These are phyloP conservation scores for Anaspis maculata DNA, from an alignment of 2,888 invertebrate species.

Conservation along the genomic window DNA sequence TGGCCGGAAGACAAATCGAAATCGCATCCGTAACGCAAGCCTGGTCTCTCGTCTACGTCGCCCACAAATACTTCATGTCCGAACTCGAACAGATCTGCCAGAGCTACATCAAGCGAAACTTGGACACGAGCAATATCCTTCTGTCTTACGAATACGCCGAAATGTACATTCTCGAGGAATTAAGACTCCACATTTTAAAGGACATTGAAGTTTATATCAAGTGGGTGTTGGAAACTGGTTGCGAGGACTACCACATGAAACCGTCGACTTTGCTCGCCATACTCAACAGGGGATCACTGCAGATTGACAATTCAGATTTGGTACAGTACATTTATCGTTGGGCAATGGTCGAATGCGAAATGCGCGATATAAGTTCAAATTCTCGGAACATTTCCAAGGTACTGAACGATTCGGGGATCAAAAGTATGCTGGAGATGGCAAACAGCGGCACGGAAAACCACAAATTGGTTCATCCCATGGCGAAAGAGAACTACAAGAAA, in stretches of 20 bases:
- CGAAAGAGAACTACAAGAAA: too few relatives aligned
- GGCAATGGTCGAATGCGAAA: conserved; percentile 42
- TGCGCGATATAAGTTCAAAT: conserved; percentile 18
- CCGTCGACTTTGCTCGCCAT: conserved; percentile 45
- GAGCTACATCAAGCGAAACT: conserved; percentile 46
- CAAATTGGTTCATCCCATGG: too few relatives aligned
- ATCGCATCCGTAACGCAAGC: conserved; percentile 51
- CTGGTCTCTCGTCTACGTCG: conserved; percentile 55
- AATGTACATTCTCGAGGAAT: conserved; percentile 50
- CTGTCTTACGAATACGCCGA: conserved; percentile 54
- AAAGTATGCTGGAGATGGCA: not conserved
- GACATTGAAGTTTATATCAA: too few relatives aligned
- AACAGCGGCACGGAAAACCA: too few relatives aligned
- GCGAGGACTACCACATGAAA: conserved; percentile 46
- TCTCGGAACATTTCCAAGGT: too few relatives aligned
- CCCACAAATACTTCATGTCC: conserved; percentile 56
- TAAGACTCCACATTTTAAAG: too few relatives aligned
- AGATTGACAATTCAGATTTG: conserved; percentile 47
- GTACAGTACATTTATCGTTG: conserved; percentile 49
- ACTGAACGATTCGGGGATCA: conserved; percentile 17
- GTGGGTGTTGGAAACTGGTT: conserved; percentile 37
- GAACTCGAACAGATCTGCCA: conserved; percentile 47
- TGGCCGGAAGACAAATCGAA: conserved; percentile 53
- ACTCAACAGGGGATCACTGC: conserved; percentile 45
- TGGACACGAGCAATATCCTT: conserved; percentile 51